Evolutionary conservation across 2,113 vertebrate genomes (phyloP).

Genomic region (Gobio gobio): DNA sequence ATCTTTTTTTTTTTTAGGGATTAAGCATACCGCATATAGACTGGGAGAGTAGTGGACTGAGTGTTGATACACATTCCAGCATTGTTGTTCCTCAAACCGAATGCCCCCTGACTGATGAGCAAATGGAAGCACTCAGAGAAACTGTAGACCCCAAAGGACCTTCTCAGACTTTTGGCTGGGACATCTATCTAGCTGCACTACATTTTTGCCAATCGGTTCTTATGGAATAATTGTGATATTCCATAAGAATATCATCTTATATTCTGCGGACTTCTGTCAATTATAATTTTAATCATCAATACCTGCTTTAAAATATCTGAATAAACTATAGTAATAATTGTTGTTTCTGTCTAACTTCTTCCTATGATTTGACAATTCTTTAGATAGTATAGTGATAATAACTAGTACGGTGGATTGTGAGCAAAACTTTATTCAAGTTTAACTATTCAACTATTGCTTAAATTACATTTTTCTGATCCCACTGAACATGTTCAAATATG

Average conservation of each 20-base stretch:
- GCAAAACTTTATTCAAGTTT: no score
- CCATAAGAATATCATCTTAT: neutral
- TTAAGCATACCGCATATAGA: neutral
- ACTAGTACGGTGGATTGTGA: no score
- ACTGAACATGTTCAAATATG: no score
- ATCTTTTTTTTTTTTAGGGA: neutral
- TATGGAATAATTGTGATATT: neutral
- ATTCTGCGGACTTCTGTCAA: no score
- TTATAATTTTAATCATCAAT: neutral
- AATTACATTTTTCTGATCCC: no score
- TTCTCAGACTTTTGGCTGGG: neutral
- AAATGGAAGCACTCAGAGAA: neutral
- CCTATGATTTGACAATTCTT: no score
- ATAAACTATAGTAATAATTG: no score
- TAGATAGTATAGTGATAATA: no score
- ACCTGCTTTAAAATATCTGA: no score
- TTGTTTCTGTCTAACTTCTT: no score
- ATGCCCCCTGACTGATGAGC: neutral
- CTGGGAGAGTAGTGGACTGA: neutral
- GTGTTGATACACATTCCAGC: neutral
- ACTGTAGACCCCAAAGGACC: neutral
- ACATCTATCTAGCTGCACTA: neutral
- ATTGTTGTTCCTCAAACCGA: neutral
- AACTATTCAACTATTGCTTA: no score
- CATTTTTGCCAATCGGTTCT: conserved; percentile 7